Base-by-base conservation (phyloP, 2,113 vertebrate species). In the Tachysurus fulvidraco region DNA sequence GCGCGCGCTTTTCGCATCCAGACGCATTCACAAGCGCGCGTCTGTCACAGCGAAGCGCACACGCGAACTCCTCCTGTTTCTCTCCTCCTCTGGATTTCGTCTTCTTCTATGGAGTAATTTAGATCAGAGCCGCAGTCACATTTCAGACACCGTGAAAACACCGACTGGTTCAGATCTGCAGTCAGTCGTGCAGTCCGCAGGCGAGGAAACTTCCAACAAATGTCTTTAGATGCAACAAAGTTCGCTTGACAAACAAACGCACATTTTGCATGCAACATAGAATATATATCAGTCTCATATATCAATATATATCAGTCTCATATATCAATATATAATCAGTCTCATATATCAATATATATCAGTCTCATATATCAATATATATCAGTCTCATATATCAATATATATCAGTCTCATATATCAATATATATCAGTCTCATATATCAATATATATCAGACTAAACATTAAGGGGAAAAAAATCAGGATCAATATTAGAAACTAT, bases 101-200 rank as follows among this genome's bases (percentile, higher is more conserved):
- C 14, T 9, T 52, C 74, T 78, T 78, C 50, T 54, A 14, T 52
- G 23, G 5, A 0, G 25, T n/a, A 54, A 28, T 28, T 28, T 46
- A n/a, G 46, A 54, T 54, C 50, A 54, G 74, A 78, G 50, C 74
- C 17, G 50, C 50, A 89, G 52, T 92, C 92, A 84, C 50, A 87
- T 92, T 91, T 86, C 92, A 93, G 57, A 14, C 71, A 14, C 62
- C 21, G 13, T 65, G 90, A 88, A 87, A 89, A 88, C 90, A 87
- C 41, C 14, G 21, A 82, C 23, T 82, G 9, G 50, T 65, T 65
- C 25, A 17, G n/a, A 13, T 64, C 41, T 64, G 12, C 23, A 65
- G 59, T n/a, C 36, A 46, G 16, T 50, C 81, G 65, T 28, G 10
- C 17, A 65, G 13, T 2, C 12, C 79, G 23, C n/a, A 65, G 41